Evolutionary conservation across 2,888 invertebrate species (phyloP).

Genomic region (Protonemura montana): DNA sequence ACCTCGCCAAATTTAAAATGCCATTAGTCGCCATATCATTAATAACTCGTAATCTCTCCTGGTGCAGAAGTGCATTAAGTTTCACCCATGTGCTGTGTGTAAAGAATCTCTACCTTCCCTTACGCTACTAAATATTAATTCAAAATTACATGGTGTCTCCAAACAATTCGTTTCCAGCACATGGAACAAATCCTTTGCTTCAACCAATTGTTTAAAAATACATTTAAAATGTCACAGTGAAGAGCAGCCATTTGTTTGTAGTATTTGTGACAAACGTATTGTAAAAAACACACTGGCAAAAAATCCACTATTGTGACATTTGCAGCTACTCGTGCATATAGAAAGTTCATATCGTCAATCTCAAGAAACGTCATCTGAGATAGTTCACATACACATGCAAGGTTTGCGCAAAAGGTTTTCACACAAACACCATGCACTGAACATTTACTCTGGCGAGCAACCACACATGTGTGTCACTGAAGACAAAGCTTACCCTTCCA

Average conservation of each 20-base stretch:
- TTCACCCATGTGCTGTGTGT: slow-evolving; percentile 53
- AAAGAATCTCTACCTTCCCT: slow-evolving; percentile 57
- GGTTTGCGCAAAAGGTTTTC: slow-evolving; percentile 46
- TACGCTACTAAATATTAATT: slow-evolving; percentile 60
- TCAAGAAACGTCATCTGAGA: slow-evolving; percentile 45
- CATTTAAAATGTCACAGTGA: slow-evolving; percentile 58
- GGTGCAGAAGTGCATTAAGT: not conserved
- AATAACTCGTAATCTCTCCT: slow-evolving; percentile 45
- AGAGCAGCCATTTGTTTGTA: slow-evolving; percentile 59
- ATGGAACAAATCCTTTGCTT: slow-evolving; percentile 41
- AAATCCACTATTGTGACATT: slow-evolving; percentile 57
- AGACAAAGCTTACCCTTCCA: slow-evolving; percentile 63
- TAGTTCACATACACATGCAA: slow-evolving; percentile 45
- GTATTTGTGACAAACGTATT: slow-evolving; percentile 55
- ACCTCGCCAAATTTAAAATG: slow-evolving; percentile 53
- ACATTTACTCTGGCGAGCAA: slow-evolving; percentile 55
- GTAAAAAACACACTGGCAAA: slow-evolving; percentile 58
- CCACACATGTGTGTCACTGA: slow-evolving; percentile 58
- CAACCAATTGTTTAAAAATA: slow-evolving; percentile 52
- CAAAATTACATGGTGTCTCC: slow-evolving; percentile 52
- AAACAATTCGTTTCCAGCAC: slow-evolving; percentile 39
- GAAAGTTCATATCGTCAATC: slow-evolving; percentile 46
- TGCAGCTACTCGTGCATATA: slow-evolving; percentile 53
- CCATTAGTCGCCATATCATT: slow-evolving; percentile 51
- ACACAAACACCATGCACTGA: slow-evolving; percentile 45